Base-by-base conservation (phyloP, 2,113 vertebrate genomes). In the Microcebus ravelobensis region DNA sequence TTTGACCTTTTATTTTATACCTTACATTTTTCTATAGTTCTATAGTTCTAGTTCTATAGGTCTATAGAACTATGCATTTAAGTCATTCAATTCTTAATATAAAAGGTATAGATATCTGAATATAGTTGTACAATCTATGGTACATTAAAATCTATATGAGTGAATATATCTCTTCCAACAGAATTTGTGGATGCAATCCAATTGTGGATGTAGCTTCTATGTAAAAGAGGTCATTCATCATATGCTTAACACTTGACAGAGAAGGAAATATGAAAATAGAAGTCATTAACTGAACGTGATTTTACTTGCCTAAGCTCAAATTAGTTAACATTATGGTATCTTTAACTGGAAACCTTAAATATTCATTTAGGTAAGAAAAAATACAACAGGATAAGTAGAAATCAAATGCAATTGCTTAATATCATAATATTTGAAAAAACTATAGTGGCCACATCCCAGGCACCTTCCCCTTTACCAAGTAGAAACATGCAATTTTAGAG, bases 181-280 rank as follows among this genome's bases (percentile, higher is more conserved):
- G 27, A 18, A 36, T 67, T 50, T 84, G 45, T 67, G 21, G 11
- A 63, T 48, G 36, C 14, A 76, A 9, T 67, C 5, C 12, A 74
- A 87, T 65, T 71, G 23, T 42, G 12, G 13, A 90, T 50, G 2
- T 6, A 91, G 15, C 14, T 70, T 59, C 67, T 2, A 7, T 80
- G n/a, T 5, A 80, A 87, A 84, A 89, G 3, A 82, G 76, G 61
- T 74, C 50, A 84, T 73, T 83, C 12, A 76, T 96, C 63, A 59
- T 57, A 14, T 71, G 17, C 18, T 95, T 91, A 82, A 70, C 29
- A 71, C 14, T 88, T 76, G 52, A 89, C 52, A 77, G 45, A 77
- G 13, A 77, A 89, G 14, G 65, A 50, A 91, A 86, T 34, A 94
- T 73, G 65, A 93, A 97, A 96, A 45, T 65, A 85, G 57, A 88